These are phyloP conservation scores for Oconnorella tubifera DNA, from an alignment of 2,888 invertebrate genomes.

Conservation along the genomic window DNA sequence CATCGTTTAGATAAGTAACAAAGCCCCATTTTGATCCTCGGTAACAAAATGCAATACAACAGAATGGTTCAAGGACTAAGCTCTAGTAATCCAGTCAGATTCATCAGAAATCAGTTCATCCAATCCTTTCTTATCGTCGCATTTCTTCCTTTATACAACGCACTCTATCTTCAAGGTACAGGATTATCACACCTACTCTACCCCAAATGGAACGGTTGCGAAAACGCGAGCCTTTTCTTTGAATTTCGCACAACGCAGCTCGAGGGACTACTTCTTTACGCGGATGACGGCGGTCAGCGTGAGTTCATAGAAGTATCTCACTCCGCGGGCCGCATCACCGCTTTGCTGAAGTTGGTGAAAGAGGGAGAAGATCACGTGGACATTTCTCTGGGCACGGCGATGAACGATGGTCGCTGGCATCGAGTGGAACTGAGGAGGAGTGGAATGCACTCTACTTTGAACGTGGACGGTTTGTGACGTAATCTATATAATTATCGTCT, in stretches of 20 bases:
- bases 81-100: no score
- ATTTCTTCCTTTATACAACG: not conserved
- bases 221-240: conserved; percentile 47
- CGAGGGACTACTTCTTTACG: conserved; percentile 76
- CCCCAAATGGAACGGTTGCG: conserved; percentile 51
- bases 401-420: conserved; percentile 89
- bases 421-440: conserved; percentile 72
- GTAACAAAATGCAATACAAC: no score
- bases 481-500: no score
- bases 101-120: no score
- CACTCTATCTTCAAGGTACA: conserved; percentile 36
- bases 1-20: no score
- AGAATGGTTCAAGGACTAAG: no score
- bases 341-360: conserved; percentile 57
- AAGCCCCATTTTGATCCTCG: no score
- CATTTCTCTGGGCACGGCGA: conserved; percentile 39
- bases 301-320: conserved; percentile 79
- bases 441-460: conserved; percentile 46
- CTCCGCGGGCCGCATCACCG: conserved; percentile 63
- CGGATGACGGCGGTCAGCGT: conserved; percentile 85
- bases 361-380: conserved; percentile 37
- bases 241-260: conserved; percentile 45
- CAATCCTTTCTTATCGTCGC: no score
- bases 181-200: conserved; percentile 43
- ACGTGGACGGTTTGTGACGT: conserved; percentile 46